phyloP scores from a whole-genome alignment of 2,888 invertebrate genomes.

The Uropetala carovei region DNA sequence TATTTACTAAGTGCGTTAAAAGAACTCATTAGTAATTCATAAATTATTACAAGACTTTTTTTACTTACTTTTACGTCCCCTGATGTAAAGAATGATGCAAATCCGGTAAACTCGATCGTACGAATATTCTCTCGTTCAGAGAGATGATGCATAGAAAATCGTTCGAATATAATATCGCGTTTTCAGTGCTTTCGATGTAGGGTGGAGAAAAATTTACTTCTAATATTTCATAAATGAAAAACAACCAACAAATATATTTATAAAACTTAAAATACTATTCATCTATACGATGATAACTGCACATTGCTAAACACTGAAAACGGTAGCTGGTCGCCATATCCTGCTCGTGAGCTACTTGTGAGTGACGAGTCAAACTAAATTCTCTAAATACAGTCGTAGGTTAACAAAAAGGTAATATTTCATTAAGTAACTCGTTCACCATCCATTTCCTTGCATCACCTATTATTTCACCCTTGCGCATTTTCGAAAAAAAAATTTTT shows the following conservation, averaged over 20 bases:
- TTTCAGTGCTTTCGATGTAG: background rate
- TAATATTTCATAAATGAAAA: background rate
- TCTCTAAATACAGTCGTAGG: background rate
- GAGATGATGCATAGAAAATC: constrained; percentile 45
- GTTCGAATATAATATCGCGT: constrained; percentile 41
- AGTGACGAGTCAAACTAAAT: background rate
- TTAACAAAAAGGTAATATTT: background rate
- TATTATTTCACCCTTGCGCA: constrained; percentile 54
- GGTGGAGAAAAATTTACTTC: background rate
- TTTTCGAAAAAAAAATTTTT: constrained; percentile 37
- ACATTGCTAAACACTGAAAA: constrained; percentile 30
- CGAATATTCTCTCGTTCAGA: constrained; percentile 40
- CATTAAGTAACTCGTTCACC: background rate
- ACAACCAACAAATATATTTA: background rate
- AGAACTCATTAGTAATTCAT: too few relatives aligned
- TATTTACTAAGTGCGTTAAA: too few relatives aligned
- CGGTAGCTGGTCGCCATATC: constrained; percentile 46
- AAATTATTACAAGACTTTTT: background rate
- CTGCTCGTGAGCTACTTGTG: background rate
- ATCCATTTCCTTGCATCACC: constrained; percentile 35
- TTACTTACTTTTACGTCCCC: constrained; percentile 35
- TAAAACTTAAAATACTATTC: background rate
- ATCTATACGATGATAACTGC: background rate
- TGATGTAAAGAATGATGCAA: constrained; percentile 45
- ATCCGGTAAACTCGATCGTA: constrained; percentile 58